Conservation (phyloP, 2,113 vertebrate species). For the rabbit (Oryctolagus cuniculus) region DNA sequence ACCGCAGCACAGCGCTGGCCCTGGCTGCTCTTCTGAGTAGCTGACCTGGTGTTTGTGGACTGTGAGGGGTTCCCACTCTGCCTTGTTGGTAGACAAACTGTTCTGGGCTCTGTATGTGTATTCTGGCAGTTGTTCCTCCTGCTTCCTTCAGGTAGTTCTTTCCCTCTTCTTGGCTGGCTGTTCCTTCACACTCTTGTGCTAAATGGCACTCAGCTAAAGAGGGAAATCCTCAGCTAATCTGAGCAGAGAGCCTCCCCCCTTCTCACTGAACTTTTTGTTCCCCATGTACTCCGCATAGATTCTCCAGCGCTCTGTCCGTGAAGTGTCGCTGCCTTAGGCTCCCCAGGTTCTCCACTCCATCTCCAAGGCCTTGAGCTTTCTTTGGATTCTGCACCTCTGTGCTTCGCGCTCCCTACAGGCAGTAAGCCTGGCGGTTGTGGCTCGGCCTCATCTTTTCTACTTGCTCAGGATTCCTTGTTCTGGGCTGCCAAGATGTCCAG, state of each 20-base stretch:
- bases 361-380: not conserved
- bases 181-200: accelerated
- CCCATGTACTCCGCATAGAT: accelerated
- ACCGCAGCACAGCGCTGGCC: too few relatives aligned
- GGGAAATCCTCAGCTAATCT: not conserved
- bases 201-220: not conserved
- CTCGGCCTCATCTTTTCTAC: not conserved
- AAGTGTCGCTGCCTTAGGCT: not conserved
- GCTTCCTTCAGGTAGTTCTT: not conserved
- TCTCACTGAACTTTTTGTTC: not conserved
- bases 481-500: not conserved
- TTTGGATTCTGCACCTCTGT: too few relatives aligned
- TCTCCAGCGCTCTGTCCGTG: too few relatives aligned
- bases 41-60: not conserved
- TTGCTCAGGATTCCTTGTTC: not conserved
- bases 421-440: not conserved
- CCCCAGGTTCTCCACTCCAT: not conserved
- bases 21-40: not conserved
- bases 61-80: not conserved
- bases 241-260: not conserved
- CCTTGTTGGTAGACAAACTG: too few relatives aligned
- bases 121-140: too few relatives aligned
- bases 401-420: not conserved
- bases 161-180: not conserved
- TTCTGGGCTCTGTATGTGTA: not conserved